Conservation (phyloP, 2,888 invertebrate species). For the Creontiades dilutus region DNA sequence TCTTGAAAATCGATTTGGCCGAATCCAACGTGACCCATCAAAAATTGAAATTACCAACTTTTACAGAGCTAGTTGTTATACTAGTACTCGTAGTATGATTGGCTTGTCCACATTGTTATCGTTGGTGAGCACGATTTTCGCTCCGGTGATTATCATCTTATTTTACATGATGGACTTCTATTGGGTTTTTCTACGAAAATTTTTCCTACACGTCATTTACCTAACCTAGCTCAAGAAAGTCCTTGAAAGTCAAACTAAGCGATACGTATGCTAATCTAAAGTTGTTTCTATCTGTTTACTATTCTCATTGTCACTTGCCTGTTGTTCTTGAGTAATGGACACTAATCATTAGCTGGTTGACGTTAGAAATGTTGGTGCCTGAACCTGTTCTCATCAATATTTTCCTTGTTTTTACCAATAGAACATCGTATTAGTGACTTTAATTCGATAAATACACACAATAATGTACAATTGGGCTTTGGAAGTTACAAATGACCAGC, state of each 20-base stretch:
- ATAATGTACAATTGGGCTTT: too few species aligned
- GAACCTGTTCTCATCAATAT: too few species aligned
- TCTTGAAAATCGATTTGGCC: too few species aligned
- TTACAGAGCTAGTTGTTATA: too few species aligned
- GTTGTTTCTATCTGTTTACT: background rate
- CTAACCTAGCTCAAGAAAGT: background rate
- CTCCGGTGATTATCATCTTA: background rate
- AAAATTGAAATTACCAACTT: too few species aligned
- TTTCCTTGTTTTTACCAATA: too few species aligned
- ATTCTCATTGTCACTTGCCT: constrained; percentile 17
- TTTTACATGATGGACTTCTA: constrained; percentile 64
- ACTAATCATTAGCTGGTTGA: background rate
- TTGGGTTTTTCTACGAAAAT: constrained; percentile 48
- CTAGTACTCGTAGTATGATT: background rate
- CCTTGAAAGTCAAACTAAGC: background rate
- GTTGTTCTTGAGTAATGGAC: constrained; percentile 13
- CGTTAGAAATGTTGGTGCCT: background rate
- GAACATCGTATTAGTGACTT: too few species aligned
- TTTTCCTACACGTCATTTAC: constrained; percentile 14
- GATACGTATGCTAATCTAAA: constrained; percentile 18
- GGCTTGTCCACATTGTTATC: constrained; percentile 1
- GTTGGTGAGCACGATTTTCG: constrained; percentile 7
- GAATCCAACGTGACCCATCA: too few species aligned
- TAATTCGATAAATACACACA: too few species aligned
- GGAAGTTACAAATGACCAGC: too few species aligned